These are phyloP conservation scores for Aquatica leii DNA, from an alignment of 2,888 invertebrate species.

Conservation along the genomic window DNA sequence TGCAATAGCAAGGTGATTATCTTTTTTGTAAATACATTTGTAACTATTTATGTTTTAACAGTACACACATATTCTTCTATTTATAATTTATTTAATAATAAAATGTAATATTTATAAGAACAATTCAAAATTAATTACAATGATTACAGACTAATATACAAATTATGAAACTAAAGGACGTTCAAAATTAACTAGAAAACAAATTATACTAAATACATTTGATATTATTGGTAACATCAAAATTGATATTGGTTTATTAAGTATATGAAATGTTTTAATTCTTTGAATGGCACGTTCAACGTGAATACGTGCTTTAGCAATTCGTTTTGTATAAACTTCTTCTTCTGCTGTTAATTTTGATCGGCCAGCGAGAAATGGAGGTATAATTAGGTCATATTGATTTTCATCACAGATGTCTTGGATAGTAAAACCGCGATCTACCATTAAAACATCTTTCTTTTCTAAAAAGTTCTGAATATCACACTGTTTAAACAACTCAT, in stretches of 20 bases:
- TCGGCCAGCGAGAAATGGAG: constrained; percentile 16
- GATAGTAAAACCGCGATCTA: constrained; percentile 13
- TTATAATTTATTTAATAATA: neutral
- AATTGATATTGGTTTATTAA: neutral
- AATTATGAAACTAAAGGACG: neutral
- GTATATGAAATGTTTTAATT: constrained; percentile 12
- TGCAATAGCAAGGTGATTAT: too few species aligned
- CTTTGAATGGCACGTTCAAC: constrained; percentile 16
- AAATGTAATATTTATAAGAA: neutral
- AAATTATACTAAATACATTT: constrained; percentile 8
- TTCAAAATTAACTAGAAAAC: constrained; percentile 21
- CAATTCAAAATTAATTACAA: neutral
- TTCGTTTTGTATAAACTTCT: constrained; percentile 18
- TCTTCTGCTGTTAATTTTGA: constrained; percentile 10
- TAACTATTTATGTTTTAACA: too few species aligned
- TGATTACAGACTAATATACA: too few species aligned
- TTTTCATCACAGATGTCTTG: constrained; percentile 9
- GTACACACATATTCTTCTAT: too few species aligned
- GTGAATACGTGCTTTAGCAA: constrained; percentile 9
- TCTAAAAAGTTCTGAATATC: constrained; percentile 11
- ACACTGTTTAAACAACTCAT: neutral
- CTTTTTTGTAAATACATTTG: too few species aligned
- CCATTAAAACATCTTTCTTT: neutral
- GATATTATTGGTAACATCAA: constrained; percentile 11
- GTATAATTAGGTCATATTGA: constrained; percentile 10